phyloP scores from a whole-genome alignment of 35 echinoderm and acorn worm species.

The Diadema setosum region DNA sequence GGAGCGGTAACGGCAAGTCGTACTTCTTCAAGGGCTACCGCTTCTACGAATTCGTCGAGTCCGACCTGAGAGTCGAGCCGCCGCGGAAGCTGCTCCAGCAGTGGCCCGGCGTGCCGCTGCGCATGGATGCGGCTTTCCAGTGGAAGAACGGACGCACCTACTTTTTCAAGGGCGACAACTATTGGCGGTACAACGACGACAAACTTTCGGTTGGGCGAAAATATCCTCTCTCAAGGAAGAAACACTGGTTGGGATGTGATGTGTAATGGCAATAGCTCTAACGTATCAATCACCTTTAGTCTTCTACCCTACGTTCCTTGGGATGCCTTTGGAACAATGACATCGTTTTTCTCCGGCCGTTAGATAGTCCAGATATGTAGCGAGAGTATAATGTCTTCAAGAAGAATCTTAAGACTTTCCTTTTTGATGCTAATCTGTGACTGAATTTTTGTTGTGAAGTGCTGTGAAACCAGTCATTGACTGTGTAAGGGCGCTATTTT shows the following conservation, averaged over 20 bases:
- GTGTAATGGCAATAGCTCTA: background rate
- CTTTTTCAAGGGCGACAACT: conserved; percentile 86
- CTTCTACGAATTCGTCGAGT: conserved; percentile 66
- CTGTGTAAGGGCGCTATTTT: no score
- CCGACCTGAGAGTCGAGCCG: conserved; percentile 24
- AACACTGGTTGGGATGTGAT: conserved; percentile 86
- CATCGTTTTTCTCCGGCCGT: no score
- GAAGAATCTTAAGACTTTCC: no score
- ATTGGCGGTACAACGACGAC: conserved; percentile 86
- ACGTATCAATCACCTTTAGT: no score
- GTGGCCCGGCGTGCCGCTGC: conserved; percentile 68
- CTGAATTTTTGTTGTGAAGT: no score
- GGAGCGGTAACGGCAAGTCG: conserved; percentile 90
- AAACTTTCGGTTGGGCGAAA: conserved; percentile 27
- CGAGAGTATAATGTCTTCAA: no score
- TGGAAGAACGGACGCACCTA: conserved; percentile 96
- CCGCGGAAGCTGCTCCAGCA: conserved; percentile 49
- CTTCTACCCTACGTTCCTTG: no score
- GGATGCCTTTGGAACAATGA: no score
- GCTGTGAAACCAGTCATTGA: no score
- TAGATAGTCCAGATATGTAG: no score
- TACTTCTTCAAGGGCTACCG: conserved; percentile 50
- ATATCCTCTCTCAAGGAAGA: conserved; percentile 64
- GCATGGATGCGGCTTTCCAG: conserved; percentile 76
- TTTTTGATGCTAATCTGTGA: no score